Evolutionary conservation across 2,888 invertebrate genomes (phyloP), one percentile per base, ranked within the genome.

Genomic region (Phortica magna): DNA sequence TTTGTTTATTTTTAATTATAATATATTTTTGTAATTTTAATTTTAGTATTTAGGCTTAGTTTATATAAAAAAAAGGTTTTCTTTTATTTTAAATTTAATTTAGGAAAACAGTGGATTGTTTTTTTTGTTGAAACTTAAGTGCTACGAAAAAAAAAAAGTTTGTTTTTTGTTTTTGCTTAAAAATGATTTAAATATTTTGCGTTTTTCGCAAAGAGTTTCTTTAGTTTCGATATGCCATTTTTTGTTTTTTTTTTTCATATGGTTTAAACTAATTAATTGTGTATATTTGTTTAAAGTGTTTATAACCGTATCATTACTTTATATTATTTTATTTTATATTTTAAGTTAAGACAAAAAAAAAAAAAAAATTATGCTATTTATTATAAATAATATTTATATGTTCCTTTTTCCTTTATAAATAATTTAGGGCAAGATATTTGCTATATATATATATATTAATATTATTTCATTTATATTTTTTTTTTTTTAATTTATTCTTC

Each of bases 381-480:
- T 43, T 74, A 64, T 61, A 61, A 61, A 48, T 22, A 41, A 64
- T 73, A 42, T 43, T 43, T 43, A 43, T 70, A 76, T 76, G 57
- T 61, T 75, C 41, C 61, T 70, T 19, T 64, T 67, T 59, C 12
- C n/a, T 57, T 43, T 59, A 31, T 73, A 61, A 84, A 84, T 84
- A 86, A 85, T 85, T 88, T 88, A 85, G 88, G 88, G 85, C 85
- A 86, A 77, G 75, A 81, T 84, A 81, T 82, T 83, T 85, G 84
- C 14, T 87, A 87, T 84, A 82, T 61, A 17, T 57, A 80, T 82
- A 76, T 79, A 78, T 80, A 72, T 57, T 73, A 80, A 65, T 75
- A 75, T 81, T 74, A 70, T 77, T 80, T 79, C 78, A 77, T 81
- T 78, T 77, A 76, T 86, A 75, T 80, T 81, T 78, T 82, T 80